These are phyloP conservation scores for Ciconia boyciana DNA, from an alignment of 2,113 vertebrate genomes.

Conservation along the genomic window DNA sequence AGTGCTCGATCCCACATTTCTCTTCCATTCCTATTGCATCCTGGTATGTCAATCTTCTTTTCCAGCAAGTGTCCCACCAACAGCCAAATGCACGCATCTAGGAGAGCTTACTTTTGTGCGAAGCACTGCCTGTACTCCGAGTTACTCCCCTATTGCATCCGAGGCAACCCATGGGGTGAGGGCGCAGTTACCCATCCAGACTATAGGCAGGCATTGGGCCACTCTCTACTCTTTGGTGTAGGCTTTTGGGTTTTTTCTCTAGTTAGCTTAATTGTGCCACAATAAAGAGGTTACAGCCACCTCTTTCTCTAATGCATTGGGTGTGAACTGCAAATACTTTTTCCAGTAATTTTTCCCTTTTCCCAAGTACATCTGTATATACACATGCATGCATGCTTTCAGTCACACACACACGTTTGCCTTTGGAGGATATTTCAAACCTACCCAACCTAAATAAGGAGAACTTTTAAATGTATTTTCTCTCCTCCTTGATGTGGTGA, in stretches of 20 bases:
- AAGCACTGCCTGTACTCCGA: not conserved
- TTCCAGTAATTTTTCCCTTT: not conserved
- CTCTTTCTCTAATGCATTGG: not conserved
- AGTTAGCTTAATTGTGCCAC: not conserved
- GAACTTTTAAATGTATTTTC: conserved; percentile 52
- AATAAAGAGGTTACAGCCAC: not conserved
- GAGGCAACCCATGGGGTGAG: fast-evolving
- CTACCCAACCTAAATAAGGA: conserved; percentile 65
- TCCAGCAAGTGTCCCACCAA: not conserved
- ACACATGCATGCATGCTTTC: not conserved
- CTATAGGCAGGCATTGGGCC: not conserved
- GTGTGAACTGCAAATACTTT: not conserved
- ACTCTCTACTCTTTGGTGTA: too few relatives aligned
- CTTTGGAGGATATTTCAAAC: conserved; percentile 54
- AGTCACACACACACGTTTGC: conserved; percentile 16
- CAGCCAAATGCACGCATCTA: not conserved
- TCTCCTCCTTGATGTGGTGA: conserved; percentile 77
- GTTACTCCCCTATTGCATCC: not conserved
- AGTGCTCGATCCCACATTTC: fast-evolving
- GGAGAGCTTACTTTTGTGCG: not conserved
- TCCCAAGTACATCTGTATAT: not conserved
- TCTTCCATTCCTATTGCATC: not conserved
- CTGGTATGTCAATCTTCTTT: not conserved
- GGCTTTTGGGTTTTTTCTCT: not conserved
- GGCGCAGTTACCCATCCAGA: not conserved